Conservation (phyloP, 2,113 vertebrate species). For the Amazona vittata region DNA sequence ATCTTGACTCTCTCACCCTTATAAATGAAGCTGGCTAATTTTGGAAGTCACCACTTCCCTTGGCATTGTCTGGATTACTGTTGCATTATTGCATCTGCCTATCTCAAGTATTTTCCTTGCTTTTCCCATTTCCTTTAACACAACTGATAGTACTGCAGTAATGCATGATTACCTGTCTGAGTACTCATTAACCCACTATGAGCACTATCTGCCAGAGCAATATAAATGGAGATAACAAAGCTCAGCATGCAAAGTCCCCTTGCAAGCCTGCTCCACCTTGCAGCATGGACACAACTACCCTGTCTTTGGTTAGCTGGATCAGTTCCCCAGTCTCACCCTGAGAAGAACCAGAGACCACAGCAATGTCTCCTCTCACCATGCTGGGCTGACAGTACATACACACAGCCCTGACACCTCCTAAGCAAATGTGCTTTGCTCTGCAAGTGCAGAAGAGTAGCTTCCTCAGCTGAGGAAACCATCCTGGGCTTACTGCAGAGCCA, state of each 20-base stretch:
- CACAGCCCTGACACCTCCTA: neutral
- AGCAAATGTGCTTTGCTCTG: neutral
- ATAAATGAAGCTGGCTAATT: neutral
- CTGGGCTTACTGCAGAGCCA: neutral
- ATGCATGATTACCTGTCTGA: neutral
- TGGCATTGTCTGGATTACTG: neutral
- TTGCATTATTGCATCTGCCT: neutral
- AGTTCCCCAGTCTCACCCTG: neutral
- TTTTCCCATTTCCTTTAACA: neutral
- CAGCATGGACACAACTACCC: neutral
- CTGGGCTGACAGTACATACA: neutral
- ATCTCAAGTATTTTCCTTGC: neutral
- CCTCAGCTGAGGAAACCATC: neutral
- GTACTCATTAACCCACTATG: neutral
- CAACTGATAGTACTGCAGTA: neutral
- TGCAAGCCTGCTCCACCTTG: neutral
- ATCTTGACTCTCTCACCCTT: neutral
- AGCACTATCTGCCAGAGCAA: neutral
- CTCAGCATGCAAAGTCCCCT: neutral
- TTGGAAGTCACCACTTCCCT: neutral
- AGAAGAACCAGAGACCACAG: neutral
- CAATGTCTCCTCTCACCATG: fast-evolving
- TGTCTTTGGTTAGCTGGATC: neutral
- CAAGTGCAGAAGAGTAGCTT: neutral
- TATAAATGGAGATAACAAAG: neutral